A percentile compares a stretch with the other conserved stretches of the same genome.
These are phyloP conservation scores for Tenthredo scrophulariae DNA, from an alignment of 2,888 invertebrate genomes.

Conservation along the genomic window DNA sequence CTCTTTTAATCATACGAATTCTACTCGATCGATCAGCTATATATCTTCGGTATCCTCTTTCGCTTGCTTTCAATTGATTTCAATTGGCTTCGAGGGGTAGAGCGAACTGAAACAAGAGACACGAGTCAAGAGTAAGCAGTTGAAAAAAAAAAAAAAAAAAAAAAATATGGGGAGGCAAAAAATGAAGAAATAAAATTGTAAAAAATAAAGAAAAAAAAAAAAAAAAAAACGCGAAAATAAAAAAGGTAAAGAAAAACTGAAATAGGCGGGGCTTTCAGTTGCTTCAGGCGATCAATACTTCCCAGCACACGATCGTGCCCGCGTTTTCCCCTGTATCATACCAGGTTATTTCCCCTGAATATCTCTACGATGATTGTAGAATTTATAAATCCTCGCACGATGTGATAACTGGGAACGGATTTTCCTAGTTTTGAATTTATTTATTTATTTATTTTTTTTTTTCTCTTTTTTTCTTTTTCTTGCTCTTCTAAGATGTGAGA, in stretches of 20 bases:
- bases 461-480: neutral
- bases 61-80: constrained; percentile 24
- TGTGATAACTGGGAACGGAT: neutral
- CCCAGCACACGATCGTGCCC: constrained; percentile 30
- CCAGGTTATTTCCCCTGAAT: constrained; percentile 42
- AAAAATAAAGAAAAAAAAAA: neutral
- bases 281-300: constrained; percentile 51
- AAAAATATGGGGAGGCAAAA: neutral
- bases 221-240: constrained; percentile 16
- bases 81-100: constrained; percentile 17
- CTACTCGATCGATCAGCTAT: neutral
- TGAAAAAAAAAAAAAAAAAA: neutral
- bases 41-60: constrained; percentile 8
- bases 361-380: neutral
- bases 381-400: constrained; percentile 8
- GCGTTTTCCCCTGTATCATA: constrained; percentile 40
- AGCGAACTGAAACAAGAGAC: constrained; percentile 20
- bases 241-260: neutral
- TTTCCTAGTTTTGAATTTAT: neutral
- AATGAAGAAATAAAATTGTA: constrained; percentile 3
- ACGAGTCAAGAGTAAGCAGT: constrained; percentile 22
- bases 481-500: neutral
- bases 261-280: constrained; percentile 49
- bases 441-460: too few species aligned
- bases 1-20: constrained; percentile 1